phyloP scores from a whole-genome alignment of 2,797 vertebrate species.

The Gila robusta region DNA sequence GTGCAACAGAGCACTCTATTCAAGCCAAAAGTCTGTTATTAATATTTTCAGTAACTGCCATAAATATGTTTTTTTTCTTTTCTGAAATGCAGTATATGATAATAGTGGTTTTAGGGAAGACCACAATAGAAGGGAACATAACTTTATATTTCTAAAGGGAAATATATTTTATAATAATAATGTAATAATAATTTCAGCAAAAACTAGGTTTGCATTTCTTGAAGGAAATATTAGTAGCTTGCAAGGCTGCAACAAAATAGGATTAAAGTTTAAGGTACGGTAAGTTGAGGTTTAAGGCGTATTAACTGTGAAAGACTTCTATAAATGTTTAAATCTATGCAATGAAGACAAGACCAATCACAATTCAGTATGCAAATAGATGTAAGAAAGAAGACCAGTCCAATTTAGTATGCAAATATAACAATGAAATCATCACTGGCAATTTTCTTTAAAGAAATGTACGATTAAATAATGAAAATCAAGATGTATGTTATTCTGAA shows the following conservation, averaged over 20 bases:
- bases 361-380: background rate
- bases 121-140: background rate
- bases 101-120: background rate
- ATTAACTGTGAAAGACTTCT: background rate
- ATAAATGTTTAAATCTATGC: background rate
- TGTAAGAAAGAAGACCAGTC: background rate
- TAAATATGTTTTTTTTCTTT: background rate
- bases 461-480: background rate
- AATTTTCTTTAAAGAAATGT: background rate
- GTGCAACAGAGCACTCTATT: background rate
- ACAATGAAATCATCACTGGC: background rate
- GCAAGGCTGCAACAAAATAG: background rate
- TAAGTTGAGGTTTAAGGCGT: background rate
- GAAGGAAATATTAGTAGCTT: background rate
- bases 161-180: background rate
- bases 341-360: background rate
- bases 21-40: background rate
- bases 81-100: background rate
- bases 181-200: background rate
- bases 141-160: constrained; percentile 8
- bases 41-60: constrained; percentile 2
- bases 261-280: background rate
- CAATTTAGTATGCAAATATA: background rate
- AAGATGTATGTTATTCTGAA: background rate
- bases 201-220: background rate